Evolutionary conservation across 2,113 vertebrate species (phyloP).

Genomic region (human): GRCh38 chr14:87391001-87391500

Average conservation of each 20-base stretch:
- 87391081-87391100: background rate
- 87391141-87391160: background rate
- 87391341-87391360: conserved; percentile 66
- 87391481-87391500: background rate
- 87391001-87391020: background rate
- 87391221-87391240: accelerated
- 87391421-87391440: background rate
- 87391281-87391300: background rate
- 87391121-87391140: background rate
- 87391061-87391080: background rate
- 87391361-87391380: conserved; percentile 42
- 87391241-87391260: background rate
- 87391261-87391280: conserved; percentile 41
- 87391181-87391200: background rate
- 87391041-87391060: background rate
- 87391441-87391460: background rate
- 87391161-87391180: background rate
- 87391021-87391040: background rate
- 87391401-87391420: background rate
- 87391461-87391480: background rate
- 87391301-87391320: conserved; percentile 66
- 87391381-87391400: conserved; percentile 13
- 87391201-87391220: background rate
- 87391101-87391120: background rate
- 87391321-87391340: conserved; percentile 58